Conservation (phyloP, 2,113 vertebrate species). For the Corvus moneduloides region DNA sequence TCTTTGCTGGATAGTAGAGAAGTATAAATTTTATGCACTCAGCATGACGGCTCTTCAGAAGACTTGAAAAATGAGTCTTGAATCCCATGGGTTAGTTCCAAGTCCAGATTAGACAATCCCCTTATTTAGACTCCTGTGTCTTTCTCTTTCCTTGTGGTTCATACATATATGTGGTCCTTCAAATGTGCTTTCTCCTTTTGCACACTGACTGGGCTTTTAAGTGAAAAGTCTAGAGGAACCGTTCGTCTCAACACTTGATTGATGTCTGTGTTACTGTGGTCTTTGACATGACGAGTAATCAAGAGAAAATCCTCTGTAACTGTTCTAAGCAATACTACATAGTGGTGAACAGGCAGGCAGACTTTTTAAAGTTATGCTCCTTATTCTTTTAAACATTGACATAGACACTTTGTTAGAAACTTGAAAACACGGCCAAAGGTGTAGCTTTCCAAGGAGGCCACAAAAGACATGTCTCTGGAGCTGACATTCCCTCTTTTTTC, state of each 20-base stretch:
- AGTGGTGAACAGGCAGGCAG: background rate
- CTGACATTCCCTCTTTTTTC: background rate
- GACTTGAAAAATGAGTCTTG: background rate
- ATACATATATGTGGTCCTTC: background rate
- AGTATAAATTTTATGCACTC: background rate
- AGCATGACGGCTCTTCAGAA: background rate
- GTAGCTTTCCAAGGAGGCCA: background rate
- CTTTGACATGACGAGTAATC: background rate
- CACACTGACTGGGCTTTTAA: background rate
- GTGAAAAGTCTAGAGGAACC: background rate
- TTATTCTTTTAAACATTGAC: background rate
- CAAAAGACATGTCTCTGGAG: background rate
- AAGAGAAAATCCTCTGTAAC: background rate
- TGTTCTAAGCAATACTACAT: background rate
- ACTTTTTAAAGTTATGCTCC: background rate
- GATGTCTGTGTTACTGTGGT: background rate
- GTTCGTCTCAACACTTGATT: background rate
- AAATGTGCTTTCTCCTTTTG: background rate
- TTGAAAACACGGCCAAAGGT: background rate
- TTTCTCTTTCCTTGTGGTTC: background rate
- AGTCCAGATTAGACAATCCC: background rate
- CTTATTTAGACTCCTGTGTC: background rate
- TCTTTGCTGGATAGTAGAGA: background rate
- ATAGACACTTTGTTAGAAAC: background rate
- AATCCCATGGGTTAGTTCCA: background rate